Evolutionary conservation across 2,888 invertebrate genomes (phyloP).

Genomic region (Ischnura elegans): DNA sequence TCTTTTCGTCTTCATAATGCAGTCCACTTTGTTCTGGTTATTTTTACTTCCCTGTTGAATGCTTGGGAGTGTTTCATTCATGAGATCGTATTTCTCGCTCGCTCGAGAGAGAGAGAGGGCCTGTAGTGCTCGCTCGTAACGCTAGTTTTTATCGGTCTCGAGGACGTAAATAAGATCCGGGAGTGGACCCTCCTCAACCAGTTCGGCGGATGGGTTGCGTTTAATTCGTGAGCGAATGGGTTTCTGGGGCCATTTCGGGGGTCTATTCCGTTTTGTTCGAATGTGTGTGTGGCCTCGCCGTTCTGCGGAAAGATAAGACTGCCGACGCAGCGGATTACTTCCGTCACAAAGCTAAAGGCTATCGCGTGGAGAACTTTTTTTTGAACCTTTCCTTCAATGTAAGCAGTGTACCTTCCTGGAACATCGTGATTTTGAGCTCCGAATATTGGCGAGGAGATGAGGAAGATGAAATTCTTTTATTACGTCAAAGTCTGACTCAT

Average conservation of each 20-base stretch:
- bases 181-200: constrained; percentile 10
- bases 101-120: no score
- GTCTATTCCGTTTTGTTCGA: neutral
- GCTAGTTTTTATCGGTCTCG: constrained; percentile 17
- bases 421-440: neutral
- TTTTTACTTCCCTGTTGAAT: constrained; percentile 4
- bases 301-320: constrained; percentile 11
- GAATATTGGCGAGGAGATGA: neutral
- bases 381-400: constrained; percentile 1
- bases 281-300: neutral
- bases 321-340: constrained; percentile 35
- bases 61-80: constrained; percentile 18
- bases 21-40: constrained; percentile 22
- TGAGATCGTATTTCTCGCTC: constrained; percentile 15
- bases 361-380: constrained; percentile 15
- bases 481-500: neutral
- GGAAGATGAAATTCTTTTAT: neutral
- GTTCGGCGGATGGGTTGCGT: neutral
- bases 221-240: neutral
- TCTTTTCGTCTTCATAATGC: neutral
- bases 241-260: constrained; percentile 5
- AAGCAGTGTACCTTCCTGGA: neutral
- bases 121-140: neutral
- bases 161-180: neutral
- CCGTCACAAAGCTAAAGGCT: constrained; percentile 3